Base-by-base conservation (phyloP, 2,888 invertebrate genomes). In the Synanthedon formicaeformis region DNA sequence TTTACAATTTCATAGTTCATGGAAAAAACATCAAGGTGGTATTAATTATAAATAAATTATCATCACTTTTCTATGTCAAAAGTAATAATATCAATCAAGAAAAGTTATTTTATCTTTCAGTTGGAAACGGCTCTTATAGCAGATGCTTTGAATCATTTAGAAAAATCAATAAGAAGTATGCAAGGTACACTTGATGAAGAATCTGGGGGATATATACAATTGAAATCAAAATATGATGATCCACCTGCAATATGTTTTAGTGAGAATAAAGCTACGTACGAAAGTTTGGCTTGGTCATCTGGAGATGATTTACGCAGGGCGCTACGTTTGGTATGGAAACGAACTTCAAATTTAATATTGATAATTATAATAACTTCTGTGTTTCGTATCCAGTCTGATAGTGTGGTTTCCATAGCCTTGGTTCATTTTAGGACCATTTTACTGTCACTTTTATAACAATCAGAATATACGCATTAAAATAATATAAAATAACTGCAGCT, bases 241-340 rank as follows among this genome's bases (percentile, higher is more conserved):
- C 88, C 88, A 54, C 88, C 90, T 48, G 79, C 93, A n/a, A 75
- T 92, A 23, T 90, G 91, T 62, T 91, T 90, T 62, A 90, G 92
- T 88, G 90, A 90, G 69, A 78, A 85, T 57, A 92, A 91, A 74
- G 74, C 85, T 53, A 71, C 77, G 1, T 83, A 82, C 53, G 65
- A 70, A 52, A 64, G 64, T 2, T 55, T 57, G 4, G 71, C 75
- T 0, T 86, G 85, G 84, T 57, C 65, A 6, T 56, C 69, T 40
- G 85, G 85, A 48, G 55, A 62, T 11, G 61, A 63, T 23, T 57
- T 85, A 41, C 62, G 71, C 41, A 64, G 73, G 40, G 67, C 74
- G 34, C 57, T 83, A 49, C 55, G 67, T 27, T 62, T 63, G 62
- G 82, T 81, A 67, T 52, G 18, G 34, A 45, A 13, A 13, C 14